These are phyloP conservation scores for Hecatera dysodea DNA, from an alignment of 2,888 invertebrate species.

Conservation along the genomic window DNA sequence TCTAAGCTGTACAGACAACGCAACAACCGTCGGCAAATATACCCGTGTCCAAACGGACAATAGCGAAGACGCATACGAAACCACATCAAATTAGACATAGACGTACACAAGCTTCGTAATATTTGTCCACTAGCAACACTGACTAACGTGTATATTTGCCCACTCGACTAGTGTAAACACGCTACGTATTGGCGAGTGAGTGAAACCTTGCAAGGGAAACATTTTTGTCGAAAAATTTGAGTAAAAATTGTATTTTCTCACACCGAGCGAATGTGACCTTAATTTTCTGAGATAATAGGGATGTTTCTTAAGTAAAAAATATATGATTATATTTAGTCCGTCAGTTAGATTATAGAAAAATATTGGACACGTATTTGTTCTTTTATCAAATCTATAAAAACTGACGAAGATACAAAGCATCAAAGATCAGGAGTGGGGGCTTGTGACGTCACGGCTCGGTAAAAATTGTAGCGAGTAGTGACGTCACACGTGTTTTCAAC, in stretches of 20 bases:
- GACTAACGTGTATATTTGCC: slow-evolving; percentile 30
- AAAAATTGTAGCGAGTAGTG: no score
- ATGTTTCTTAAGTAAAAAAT: no score
- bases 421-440: no score
- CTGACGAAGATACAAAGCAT: no score
- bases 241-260: slow-evolving; percentile 38
- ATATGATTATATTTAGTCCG: no score
- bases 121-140: slow-evolving; percentile 26
- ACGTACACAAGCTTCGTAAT: slow-evolving; percentile 6
- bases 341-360: no score
- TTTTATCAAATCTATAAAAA: no score
- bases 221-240: slow-evolving; percentile 29
- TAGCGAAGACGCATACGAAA: slow-evolving; percentile 13
- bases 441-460: no score
- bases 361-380: no score
- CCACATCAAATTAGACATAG: slow-evolving; percentile 35
- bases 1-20: background rate
- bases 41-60: slow-evolving; percentile 7
- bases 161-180: slow-evolving; percentile 13
- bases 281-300: slow-evolving; percentile 42
- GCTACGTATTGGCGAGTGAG: background rate
- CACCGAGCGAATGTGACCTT: slow-evolving; percentile 18
- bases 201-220: slow-evolving; percentile 20
- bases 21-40: slow-evolving; percentile 16
- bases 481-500: no score